Percentiles rank a stretch among this genome's conserved stretches.
Conservation (phyloP, 2,797 vertebrate genomes). For the Danio aesculapii region DNA sequence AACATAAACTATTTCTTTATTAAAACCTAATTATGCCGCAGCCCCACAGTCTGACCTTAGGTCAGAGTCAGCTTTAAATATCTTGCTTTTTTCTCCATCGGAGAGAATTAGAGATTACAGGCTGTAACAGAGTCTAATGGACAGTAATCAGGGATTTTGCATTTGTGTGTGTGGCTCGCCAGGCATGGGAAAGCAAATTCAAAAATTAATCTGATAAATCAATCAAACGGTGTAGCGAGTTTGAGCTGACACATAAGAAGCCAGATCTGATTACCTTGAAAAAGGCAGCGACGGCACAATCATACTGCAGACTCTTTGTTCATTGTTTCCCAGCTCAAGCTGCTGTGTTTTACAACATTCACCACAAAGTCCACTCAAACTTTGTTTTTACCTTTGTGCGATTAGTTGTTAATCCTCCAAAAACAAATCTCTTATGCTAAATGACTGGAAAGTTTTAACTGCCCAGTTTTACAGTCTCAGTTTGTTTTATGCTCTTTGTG, state of each 20-base stretch:
- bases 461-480: neutral
- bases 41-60: neutral
- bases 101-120: slow-evolving; percentile 23
- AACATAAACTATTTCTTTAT: neutral
- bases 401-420: neutral
- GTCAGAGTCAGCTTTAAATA: slow-evolving; percentile 18
- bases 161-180: slow-evolving; percentile 15
- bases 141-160: slow-evolving; percentile 9
- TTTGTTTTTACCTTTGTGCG: no score
- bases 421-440: neutral
- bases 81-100: neutral
- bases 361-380: neutral
- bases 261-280: slow-evolving; percentile 40
- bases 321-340: slow-evolving; percentile 42
- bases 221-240: slow-evolving; percentile 33
- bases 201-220: slow-evolving; percentile 57
- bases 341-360: slow-evolving; percentile 12
- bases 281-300: slow-evolving; percentile 2
- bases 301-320: slow-evolving; percentile 13
- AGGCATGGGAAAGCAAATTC: slow-evolving; percentile 49
- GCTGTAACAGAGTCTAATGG: slow-evolving; percentile 31
- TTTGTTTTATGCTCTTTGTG: neutral
- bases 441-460: neutral
- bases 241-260: slow-evolving; percentile 52
- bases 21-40: neutral